A percentile compares a stretch with the other conserved stretches of the same genome.
Evolutionary conservation across 2,797 vertebrate genomes (phyloP).

Genomic region (Liasis olivaceus): DNA sequence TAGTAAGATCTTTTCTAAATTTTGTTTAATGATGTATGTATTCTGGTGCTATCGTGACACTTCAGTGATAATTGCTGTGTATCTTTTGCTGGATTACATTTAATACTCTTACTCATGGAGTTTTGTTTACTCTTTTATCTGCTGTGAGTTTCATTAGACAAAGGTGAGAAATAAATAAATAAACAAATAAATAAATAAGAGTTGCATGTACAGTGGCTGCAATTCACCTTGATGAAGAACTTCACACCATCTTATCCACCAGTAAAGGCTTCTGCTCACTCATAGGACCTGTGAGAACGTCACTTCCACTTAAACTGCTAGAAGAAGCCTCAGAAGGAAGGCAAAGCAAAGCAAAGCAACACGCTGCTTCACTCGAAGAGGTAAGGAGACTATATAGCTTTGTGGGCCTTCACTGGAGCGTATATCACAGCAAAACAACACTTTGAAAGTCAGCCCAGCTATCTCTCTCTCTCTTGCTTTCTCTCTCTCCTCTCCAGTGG

Average conservation of each 20-base stretch:
- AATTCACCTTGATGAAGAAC: neutral
- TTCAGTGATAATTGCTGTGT: neutral
- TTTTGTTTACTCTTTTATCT: neutral
- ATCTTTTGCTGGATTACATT: neutral
- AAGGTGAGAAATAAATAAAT: neutral
- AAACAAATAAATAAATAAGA: neutral
- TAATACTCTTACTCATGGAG: neutral
- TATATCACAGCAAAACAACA: neutral
- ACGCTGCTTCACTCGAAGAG: neutral
- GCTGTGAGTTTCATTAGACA: neutral
- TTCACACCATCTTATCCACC: neutral
- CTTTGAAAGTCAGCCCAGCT: neutral
- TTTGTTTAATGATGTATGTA: neutral
- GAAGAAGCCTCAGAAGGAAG: neutral
- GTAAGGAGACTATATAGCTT: neutral
- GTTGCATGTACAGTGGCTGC: neutral
- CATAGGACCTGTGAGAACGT: neutral
- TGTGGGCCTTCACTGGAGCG: neutral
- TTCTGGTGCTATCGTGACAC: neutral
- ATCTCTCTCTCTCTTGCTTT: too few relatives aligned
- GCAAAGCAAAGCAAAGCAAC: neutral
- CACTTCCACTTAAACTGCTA: neutral
- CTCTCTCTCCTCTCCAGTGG: too few relatives aligned
- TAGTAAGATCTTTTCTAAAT: neutral
- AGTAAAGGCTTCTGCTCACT: neutral